Percentiles rank a stretch among this genome's conserved stretches.
Evolutionary conservation across 1,140 invertebrate species (phyloP).

Genomic region (Elysia chlorotica): DNA sequence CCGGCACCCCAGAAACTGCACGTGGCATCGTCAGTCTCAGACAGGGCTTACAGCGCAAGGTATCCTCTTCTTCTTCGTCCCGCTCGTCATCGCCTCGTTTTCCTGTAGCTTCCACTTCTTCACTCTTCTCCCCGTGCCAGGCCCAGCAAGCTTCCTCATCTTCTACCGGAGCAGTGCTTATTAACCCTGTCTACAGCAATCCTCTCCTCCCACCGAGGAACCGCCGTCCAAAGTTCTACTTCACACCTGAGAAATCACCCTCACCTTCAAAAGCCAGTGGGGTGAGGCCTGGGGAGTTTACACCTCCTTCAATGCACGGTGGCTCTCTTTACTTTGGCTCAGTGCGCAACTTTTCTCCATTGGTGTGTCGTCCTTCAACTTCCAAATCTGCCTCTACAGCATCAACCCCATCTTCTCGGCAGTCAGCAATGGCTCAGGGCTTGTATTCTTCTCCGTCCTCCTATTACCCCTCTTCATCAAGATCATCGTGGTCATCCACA

Average conservation of each 20-base stretch:
- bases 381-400: background rate
- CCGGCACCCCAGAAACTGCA: constrained; percentile 53
- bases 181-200: background rate
- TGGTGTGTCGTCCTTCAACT: constrained; percentile 1
- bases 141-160: too few relatives aligned
- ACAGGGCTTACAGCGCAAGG: constrained; percentile 30
- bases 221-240: constrained; percentile 26
- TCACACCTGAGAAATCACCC: constrained; percentile 26
- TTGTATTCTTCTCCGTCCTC: too few relatives aligned
- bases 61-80: constrained; percentile 23
- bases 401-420: background rate
- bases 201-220: constrained; percentile 15
- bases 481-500: background rate
- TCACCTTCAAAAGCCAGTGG: constrained; percentile 26
- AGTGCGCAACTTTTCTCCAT: constrained; percentile 4
- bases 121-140: too few relatives aligned
- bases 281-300: constrained; percentile 25
- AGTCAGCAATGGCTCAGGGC: background rate
- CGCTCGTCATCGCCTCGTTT: background rate
- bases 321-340: background rate
- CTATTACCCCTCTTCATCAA: constrained; percentile 7
- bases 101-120: too few relatives aligned
- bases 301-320: constrained; percentile 13
- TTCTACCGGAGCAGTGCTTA: background rate
- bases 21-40: constrained; percentile 45